Evolutionary conservation across 2,797 vertebrate species (phyloP).

Genomic region (Echiichthys vipera): DNA sequence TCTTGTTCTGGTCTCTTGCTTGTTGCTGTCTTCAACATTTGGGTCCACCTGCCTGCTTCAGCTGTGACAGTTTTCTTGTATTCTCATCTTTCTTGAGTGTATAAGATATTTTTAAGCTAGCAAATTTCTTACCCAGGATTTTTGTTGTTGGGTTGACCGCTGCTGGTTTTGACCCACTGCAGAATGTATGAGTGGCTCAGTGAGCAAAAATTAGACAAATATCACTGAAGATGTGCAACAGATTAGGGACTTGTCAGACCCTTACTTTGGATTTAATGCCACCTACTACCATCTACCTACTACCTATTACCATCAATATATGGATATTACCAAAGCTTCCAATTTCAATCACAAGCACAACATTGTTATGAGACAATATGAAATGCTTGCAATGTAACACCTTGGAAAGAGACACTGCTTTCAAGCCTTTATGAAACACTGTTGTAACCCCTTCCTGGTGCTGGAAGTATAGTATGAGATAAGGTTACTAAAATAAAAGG

Average conservation of each 20-base stretch:
- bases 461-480: no score
- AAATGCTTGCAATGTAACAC: background rate
- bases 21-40: no score
- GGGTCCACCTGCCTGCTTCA: no score
- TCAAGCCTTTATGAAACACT: background rate
- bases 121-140: background rate
- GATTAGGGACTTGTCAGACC: background rate
- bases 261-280: background rate
- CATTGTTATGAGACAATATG: background rate
- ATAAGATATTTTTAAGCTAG: background rate
- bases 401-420: background rate
- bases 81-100: background rate
- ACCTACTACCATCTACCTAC: no score
- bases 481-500: no score
- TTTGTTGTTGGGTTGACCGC: background rate
- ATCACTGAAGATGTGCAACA: background rate
- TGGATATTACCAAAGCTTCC: conserved; percentile 3
- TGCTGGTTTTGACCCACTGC: background rate
- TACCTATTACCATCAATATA: background rate
- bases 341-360: conserved; percentile 5
- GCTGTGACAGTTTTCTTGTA: no score
- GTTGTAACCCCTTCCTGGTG: no score
- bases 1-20: no score
- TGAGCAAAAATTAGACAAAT: background rate
- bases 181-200: background rate